These are phyloP conservation scores for Myodes glareolus DNA, from an alignment of 2,113 vertebrate species.

Conservation along the genomic window DNA sequence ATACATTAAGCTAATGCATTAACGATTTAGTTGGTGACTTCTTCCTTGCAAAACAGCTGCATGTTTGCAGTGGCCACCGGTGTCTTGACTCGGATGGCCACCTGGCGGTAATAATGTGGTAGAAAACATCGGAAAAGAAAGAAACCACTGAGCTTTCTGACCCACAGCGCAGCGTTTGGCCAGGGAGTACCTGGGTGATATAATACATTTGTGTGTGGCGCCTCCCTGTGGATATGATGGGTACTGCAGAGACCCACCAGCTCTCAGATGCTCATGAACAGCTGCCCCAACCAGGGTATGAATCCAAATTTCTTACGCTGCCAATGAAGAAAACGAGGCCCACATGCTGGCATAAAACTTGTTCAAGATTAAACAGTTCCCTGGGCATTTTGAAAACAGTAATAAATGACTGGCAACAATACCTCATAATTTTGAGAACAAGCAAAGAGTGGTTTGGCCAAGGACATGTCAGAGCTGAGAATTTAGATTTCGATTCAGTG, in stretches of 20 bases:
- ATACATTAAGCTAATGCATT: constrained; percentile 1
- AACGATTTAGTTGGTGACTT: background rate
- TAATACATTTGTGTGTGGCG: constrained; percentile 15
- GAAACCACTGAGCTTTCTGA: background rate
- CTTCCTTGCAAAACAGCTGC: background rate
- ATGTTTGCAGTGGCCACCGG: background rate
- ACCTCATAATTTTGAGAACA: background rate
- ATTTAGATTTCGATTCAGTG: background rate
- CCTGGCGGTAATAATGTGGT: background rate
- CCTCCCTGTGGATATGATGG: constrained; percentile 41
- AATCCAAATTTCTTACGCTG: background rate
- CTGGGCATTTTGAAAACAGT: background rate
- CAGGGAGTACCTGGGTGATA: fast-evolving
- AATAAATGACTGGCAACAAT: background rate
- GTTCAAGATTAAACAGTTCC: background rate
- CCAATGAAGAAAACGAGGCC: background rate
- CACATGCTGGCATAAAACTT: background rate
- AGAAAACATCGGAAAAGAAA: background rate
- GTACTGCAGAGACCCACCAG: background rate
- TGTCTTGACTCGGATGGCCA: background rate
- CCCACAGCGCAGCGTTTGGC: background rate
- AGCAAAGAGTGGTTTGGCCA: background rate
- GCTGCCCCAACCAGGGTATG: background rate
- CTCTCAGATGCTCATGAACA: background rate
- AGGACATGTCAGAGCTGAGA: background rate